These are phyloP conservation scores for Eonycteris spelaea DNA, from an alignment of 2,113 vertebrate genomes.

Conservation along the genomic window DNA sequence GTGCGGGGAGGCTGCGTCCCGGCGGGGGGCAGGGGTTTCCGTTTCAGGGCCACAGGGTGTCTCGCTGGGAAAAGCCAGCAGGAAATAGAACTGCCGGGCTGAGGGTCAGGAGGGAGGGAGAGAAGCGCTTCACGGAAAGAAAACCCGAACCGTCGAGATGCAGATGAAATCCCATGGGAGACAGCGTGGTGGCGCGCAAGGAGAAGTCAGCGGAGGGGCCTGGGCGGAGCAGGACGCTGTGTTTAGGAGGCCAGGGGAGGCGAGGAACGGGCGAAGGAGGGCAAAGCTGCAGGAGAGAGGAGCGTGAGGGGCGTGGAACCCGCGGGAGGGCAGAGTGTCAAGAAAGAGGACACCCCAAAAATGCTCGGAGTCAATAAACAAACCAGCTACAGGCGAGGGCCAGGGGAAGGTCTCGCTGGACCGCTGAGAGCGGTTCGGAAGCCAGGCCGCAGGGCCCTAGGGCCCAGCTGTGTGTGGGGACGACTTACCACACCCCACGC, in stretches of 20 bases:
- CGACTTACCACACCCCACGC: too few species aligned
- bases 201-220: neutral
- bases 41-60: neutral
- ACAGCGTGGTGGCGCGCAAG: neutral
- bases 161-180: neutral
- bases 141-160: neutral
- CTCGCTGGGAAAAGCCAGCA: neutral
- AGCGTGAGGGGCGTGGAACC: neutral
- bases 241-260: neutral
- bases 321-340: neutral
- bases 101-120: neutral
- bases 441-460: neutral
- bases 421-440: neutral
- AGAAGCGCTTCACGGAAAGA: neutral
- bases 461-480: neutral
- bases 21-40: neutral
- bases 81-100: neutral
- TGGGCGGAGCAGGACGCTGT: fast-evolving
- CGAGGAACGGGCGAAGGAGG: neutral
- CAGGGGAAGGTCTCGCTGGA: neutral
- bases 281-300: neutral
- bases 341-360: neutral
- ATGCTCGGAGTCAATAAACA: too few species aligned
- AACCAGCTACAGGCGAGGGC: neutral
- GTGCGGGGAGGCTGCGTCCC: fast-evolving